Percentiles rank a stretch among this genome's conserved stretches.
Evolutionary conservation across 2,888 invertebrate species (phyloP).

Genomic region (Drosophila falleni): DNA sequence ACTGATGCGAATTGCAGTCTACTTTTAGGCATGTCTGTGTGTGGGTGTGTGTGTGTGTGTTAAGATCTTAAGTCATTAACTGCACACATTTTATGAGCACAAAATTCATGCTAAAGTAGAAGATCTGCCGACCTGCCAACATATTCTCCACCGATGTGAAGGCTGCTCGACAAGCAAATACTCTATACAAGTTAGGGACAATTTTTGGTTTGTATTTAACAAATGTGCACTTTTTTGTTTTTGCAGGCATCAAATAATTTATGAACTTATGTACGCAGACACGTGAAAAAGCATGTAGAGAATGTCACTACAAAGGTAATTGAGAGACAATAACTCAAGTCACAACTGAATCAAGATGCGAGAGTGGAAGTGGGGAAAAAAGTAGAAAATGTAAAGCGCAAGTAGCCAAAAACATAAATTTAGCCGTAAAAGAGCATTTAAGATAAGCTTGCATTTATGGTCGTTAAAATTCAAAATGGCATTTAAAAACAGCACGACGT

Average conservation of each 20-base stretch:
- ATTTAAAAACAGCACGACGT: conserved; percentile 69
- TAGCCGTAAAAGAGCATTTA: conserved; percentile 80
- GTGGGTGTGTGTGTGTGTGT: conserved; percentile 37
- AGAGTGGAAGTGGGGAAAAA: neutral
- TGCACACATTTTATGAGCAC: conserved; percentile 44
- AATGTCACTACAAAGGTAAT: conserved; percentile 56
- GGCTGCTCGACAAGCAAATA: neutral
- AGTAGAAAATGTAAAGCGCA: neutral
- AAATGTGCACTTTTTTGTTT: neutral
- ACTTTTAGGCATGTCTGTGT: conserved; percentile 30
- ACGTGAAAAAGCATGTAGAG: conserved; percentile 14
- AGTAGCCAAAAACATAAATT: conserved; percentile 68
- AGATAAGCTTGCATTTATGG: conserved; percentile 81
- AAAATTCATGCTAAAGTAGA: conserved; percentile 19
- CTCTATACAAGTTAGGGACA: neutral
- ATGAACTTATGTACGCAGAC: conserved; percentile 7
- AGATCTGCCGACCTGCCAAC: neutral
- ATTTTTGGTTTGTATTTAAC: neutral
- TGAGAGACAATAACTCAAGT: conserved; percentile 74
- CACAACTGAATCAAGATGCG: conserved; percentile 22
- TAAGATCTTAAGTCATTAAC: conserved; percentile 68
- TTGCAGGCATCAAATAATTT: conserved; percentile 9
- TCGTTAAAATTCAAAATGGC: conserved; percentile 81
- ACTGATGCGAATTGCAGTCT: conserved; percentile 49
- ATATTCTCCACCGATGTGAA: neutral